Percentiles rank a stretch among this genome's conserved stretches.
These are phyloP conservation scores for Poicephalus meyeri DNA, from an alignment of 2,113 vertebrate genomes.

Conservation along the genomic window DNA sequence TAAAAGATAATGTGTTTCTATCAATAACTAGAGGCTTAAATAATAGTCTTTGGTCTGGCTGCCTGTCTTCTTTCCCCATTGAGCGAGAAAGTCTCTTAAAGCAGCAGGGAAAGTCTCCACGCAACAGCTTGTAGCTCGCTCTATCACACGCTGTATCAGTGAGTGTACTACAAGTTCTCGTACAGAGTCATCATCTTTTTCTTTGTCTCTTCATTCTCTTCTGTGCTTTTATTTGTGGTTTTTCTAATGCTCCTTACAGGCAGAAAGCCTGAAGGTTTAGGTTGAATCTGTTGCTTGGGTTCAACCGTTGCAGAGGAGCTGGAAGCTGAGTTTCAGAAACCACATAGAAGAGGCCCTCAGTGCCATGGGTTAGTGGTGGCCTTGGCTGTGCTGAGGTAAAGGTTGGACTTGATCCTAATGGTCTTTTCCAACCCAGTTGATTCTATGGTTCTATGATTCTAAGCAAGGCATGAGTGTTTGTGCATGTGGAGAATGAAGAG, in stretches of 20 bases:
- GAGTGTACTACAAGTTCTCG: slow-evolving; percentile 10
- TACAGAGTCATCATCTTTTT: slow-evolving; percentile 25
- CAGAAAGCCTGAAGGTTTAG: neutral
- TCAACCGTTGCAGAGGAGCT: neutral
- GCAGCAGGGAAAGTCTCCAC: neutral
- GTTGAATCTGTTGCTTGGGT: neutral
- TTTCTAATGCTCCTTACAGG: neutral
- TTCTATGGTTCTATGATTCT: neutral
- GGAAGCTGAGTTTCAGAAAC: neutral
- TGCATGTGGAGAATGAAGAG: fast-evolving
- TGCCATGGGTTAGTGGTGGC: neutral
- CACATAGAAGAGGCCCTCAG: neutral
- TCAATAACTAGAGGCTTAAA: slow-evolving; percentile 50
- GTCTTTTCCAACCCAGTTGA: neutral
- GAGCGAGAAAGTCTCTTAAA: slow-evolving; percentile 5
- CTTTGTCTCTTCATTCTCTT: slow-evolving; percentile 39
- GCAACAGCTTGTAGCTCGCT: slow-evolving; percentile 1
- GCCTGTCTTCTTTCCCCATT: slow-evolving; percentile 23
- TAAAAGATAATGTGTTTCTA: slow-evolving; percentile 51
- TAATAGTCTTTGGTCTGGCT: slow-evolving; percentile 35
- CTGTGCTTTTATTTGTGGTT: neutral
- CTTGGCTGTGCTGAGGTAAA: neutral
- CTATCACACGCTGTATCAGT: slow-evolving; percentile 40
- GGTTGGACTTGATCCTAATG: neutral
- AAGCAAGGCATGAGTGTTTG: neutral